Evolutionary conservation across 2,113 vertebrate species (phyloP), one percentile per base, ranked within the genome.

Genomic region (Probosciger aterrimus): DNA sequence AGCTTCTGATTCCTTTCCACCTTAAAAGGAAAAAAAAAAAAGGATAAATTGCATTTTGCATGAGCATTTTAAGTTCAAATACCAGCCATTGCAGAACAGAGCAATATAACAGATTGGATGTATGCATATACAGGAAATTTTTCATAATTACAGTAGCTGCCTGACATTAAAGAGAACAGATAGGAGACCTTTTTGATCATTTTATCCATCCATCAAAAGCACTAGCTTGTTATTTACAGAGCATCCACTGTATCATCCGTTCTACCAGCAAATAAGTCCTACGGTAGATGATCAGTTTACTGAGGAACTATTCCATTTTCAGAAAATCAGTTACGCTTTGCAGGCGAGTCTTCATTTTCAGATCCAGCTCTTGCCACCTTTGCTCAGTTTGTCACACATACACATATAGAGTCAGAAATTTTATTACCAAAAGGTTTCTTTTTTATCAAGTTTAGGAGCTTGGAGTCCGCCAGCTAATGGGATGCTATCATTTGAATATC

Each of bases 1-100:
- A 91, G 83, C 70, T 74, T 98, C 84, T 14, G 98, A 97, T 37
- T 87, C 80, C 24, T 31, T 71, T 59, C 99, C 99, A 91, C 99
- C 99, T 95, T 93, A 63, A 77, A 43, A 79, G 62, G n/a, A 20
- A 80, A 76, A 86, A 94, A 14, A 25, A 41, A 44, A 82, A 70
- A 35, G 52, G 14, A 79, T 57, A 96, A 81, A 96, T 64, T 79
- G 43, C 16, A 92, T 67, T 64, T 79, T 69, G 33, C 46, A 41
- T 60, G 33, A 95, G 78, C 67, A 78, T 67, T 89, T 90, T 86
- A 93, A 95, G 68, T 88, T 63, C 60, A 97, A 96, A 96, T 93
- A 88, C 68, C 73, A 95, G 63, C 91, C 83, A 88, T 53, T 82
- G 81, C 82, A 74, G 87, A 88, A 95, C 77, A 95, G 31, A 95